Conservation (phyloP, 2,888 invertebrate genomes). For the Drosophila rellima region DNA sequence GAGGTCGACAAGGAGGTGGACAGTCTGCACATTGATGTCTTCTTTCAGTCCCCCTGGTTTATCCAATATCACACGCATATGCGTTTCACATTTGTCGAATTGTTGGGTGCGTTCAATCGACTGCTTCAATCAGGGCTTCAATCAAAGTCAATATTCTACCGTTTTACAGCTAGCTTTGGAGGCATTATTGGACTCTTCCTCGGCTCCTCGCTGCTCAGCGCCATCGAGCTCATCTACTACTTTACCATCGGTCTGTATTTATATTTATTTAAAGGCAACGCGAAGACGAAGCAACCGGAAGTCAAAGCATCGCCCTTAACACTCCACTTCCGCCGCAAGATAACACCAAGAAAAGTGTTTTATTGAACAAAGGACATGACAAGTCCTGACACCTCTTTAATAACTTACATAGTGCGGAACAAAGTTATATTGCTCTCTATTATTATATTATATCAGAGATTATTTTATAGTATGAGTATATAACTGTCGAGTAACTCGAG, state of each 20-base stretch:
- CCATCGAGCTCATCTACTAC: slow-evolving; percentile 85
- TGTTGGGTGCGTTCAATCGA: slow-evolving; percentile 80
- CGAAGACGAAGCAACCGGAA: slow-evolving; percentile 33
- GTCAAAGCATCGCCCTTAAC: slow-evolving; percentile 9
- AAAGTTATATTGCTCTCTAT: neutral
- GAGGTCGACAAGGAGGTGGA: slow-evolving; percentile 25
- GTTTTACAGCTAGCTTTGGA: slow-evolving; percentile 85
- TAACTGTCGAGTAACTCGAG: no score
- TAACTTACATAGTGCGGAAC: neutral
- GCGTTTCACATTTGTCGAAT: slow-evolving; percentile 85
- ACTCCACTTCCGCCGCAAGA: slow-evolving; percentile 47
- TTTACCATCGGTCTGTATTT: slow-evolving; percentile 80
- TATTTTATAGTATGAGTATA: no score
- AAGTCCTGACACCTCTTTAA: neutral
- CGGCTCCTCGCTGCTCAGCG: slow-evolving; percentile 86
- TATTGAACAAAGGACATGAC: slow-evolving; percentile 16
- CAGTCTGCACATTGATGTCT: slow-evolving; percentile 79
- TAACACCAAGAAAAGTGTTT: slow-evolving; percentile 46
- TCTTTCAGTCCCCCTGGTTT: slow-evolving; percentile 83
- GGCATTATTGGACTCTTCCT: slow-evolving; percentile 86
- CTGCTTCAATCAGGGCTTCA: neutral
- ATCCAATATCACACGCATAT: slow-evolving; percentile 85
- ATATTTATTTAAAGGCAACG: slow-evolving; percentile 43
- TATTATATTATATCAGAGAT: no score
- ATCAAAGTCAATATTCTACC: slow-evolving; percentile 42